Evolutionary conservation across 1,140 invertebrate genomes (phyloP).

Genomic region (Dendrolimus kikuchii): DNA sequence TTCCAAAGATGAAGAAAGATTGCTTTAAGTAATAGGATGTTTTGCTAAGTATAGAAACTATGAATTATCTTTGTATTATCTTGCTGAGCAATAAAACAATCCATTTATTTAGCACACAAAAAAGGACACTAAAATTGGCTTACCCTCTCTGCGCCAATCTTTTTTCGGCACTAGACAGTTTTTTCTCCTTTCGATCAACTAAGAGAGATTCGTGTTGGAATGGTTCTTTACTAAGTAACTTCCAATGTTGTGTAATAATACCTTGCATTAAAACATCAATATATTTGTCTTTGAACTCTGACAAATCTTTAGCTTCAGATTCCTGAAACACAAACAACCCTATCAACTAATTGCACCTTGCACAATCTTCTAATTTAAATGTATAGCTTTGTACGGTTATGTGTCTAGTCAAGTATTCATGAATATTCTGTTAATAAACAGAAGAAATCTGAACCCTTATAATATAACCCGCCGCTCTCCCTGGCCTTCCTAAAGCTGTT

Average conservation of each 20-base stretch:
- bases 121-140: constrained; percentile 12
- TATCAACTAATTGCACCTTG: background rate
- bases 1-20: too few relatives aligned
- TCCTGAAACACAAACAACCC: constrained; percentile 58
- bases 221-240: constrained; percentile 88
- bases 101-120: too few relatives aligned
- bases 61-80: too few relatives aligned
- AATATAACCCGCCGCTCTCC: too few relatives aligned
- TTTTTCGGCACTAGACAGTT: constrained; percentile 96
- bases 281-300: constrained; percentile 80
- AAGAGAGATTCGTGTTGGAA: constrained; percentile 98
- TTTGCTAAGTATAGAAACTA: too few relatives aligned
- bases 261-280: constrained; percentile 87
- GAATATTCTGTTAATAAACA: too few relatives aligned
- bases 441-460: too few relatives aligned
- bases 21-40: too few relatives aligned
- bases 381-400: constrained; percentile 2
- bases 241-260: constrained; percentile 77
- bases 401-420: too few relatives aligned
- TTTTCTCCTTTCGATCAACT: constrained; percentile 96
- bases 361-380: background rate
- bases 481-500: too few relatives aligned
- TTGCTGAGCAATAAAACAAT: too few relatives aligned
- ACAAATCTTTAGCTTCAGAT: constrained; percentile 81
- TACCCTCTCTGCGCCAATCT: constrained; percentile 89